Evolutionary conservation across 2,797 vertebrate genomes (phyloP).

Genomic region (Scyliorhinus canicula): DNA sequence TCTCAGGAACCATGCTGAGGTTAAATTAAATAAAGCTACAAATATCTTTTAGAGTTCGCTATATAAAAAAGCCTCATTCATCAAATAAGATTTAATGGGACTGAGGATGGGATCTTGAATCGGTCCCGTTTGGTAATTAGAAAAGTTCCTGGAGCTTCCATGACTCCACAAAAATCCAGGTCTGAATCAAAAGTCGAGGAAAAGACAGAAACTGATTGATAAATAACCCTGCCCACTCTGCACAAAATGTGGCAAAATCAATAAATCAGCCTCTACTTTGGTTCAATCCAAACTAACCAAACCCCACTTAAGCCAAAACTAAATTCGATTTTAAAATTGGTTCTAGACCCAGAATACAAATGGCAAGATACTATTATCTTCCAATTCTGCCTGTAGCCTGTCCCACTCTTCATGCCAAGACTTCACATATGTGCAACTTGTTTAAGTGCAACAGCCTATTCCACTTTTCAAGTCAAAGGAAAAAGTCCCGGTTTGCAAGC

Average conservation of each 20-base stretch:
- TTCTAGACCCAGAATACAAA: not conserved
- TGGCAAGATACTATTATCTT: not conserved
- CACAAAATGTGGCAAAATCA: not conserved
- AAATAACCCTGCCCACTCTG: not conserved
- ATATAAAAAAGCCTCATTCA: no score
- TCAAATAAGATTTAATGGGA: no score
- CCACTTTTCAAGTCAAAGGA: not conserved
- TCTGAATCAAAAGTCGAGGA: no score
- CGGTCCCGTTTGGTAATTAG: no score
- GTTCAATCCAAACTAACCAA: not conserved
- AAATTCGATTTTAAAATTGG: not conserved
- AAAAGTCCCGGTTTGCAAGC: not conserved
- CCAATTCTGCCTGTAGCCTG: not conserved
- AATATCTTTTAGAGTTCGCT: no score
- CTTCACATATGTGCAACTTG: not conserved
- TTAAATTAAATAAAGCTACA: no score
- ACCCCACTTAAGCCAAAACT: not conserved
- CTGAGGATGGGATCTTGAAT: no score
- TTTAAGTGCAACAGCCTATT: not conserved
- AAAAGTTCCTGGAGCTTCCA: no score
- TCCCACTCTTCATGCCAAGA: not conserved
- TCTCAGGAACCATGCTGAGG: no score
- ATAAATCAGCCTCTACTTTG: not conserved
- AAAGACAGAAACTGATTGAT: not conserved
- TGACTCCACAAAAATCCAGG: no score